These are phyloP conservation scores for Hyla sarda DNA, from an alignment of 2,113 vertebrate genomes.

Conservation along the genomic window DNA sequence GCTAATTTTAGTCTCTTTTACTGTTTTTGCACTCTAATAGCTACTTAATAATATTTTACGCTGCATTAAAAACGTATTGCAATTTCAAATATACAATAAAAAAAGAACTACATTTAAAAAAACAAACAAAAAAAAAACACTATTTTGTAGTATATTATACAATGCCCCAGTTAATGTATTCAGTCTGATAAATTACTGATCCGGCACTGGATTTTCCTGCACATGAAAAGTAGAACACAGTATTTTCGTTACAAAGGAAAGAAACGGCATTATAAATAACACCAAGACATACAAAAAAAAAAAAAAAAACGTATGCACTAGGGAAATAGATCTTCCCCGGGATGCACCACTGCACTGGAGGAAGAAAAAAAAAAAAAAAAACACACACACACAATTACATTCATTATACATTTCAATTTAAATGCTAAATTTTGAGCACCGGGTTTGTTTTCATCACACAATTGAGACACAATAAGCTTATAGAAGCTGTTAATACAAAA, in stretches of 20 bases:
- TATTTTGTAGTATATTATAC: neutral
- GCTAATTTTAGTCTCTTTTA: too few relatives aligned
- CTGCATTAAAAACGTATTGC: too few relatives aligned
- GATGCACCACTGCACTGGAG: neutral
- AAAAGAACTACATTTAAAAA: neutral
- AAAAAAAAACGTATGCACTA: neutral
- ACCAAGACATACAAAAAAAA: neutral
- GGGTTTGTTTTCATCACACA: conserved; percentile 20
- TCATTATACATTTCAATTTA: conserved; percentile 30
- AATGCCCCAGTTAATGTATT: conserved; percentile 3
- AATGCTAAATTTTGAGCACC: neutral
- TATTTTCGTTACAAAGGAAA: neutral
- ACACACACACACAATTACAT: neutral
- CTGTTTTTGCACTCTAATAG: too few relatives aligned
- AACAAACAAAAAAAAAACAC: too few relatives aligned
- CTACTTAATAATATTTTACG: too few relatives aligned
- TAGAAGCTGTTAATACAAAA: neutral
- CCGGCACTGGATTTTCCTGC: neutral
- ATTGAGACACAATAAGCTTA: neutral
- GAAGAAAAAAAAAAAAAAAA: neutral
- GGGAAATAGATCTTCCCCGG: conserved; percentile 17
- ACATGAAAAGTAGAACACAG: neutral
- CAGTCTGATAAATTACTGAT: neutral
- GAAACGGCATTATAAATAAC: conserved; percentile 16
- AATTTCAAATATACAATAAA: neutral